Evolutionary conservation across 2,797 vertebrate species (phyloP).

Genomic region (Halcyon badia): DNA sequence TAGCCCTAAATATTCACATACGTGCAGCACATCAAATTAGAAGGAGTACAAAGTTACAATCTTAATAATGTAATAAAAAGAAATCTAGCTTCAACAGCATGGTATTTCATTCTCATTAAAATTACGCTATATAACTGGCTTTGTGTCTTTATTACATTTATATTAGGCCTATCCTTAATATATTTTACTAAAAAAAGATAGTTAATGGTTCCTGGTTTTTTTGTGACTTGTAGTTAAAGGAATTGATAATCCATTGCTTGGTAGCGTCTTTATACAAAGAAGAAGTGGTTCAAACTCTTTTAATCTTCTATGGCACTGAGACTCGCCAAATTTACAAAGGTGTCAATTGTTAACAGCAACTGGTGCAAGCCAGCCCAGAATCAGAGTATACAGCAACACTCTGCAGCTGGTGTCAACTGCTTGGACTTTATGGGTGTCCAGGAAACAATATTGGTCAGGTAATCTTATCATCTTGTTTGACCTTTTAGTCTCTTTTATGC

Average conservation of each 20-base stretch:
- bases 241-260: not conserved
- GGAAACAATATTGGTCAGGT: not conserved
- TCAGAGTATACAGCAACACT: not conserved
- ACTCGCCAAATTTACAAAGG: not conserved
- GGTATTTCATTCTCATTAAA: constrained; percentile 39
- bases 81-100: constrained; percentile 2
- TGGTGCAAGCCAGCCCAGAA: not conserved
- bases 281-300: not conserved
- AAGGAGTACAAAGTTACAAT: not conserved
- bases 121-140: not conserved
- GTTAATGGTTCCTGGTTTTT: not conserved
- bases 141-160: constrained; percentile 6
- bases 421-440: not conserved
- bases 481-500: not conserved
- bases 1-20: not conserved
- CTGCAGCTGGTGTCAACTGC: not conserved
- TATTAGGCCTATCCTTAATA: constrained; percentile 7
- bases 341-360: not conserved
- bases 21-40: not conserved
- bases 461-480: not conserved
- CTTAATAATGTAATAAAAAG: constrained; percentile 14
- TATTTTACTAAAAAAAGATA: not conserved
- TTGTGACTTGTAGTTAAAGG: constrained; percentile 5
- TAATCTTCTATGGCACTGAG: not conserved
- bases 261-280: fast-evolving